Percentiles rank a stretch among this genome's conserved stretches.
Conservation (phyloP, 2,797 vertebrate species). For the Squalus acanthias region DNA sequence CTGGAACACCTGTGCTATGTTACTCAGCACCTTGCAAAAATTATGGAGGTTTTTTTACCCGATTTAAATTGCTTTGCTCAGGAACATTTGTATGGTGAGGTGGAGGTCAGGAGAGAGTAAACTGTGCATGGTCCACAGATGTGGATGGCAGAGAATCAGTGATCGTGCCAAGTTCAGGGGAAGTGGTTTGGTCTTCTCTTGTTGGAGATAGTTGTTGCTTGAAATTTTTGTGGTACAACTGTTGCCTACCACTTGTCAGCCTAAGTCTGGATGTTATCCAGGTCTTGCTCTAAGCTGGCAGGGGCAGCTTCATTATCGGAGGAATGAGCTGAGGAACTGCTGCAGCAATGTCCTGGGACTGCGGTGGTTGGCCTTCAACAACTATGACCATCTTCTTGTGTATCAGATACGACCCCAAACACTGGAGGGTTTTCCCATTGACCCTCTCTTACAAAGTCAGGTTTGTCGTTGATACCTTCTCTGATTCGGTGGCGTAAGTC, state of each 20-base stretch:
- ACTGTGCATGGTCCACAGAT: not conserved
- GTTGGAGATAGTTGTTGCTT: not conserved
- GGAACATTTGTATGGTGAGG: not conserved
- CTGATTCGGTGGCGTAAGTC: not conserved
- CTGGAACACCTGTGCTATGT: not conserved
- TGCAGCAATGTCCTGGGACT: not conserved
- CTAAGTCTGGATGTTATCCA: not conserved
- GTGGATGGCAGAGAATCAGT: not conserved
- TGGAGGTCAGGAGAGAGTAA: not conserved
- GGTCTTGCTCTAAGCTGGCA: too few species aligned
- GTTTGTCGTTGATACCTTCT: not conserved
- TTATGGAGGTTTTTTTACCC: not conserved
- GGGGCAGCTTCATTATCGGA: too few species aligned
- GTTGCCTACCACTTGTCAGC: not conserved
- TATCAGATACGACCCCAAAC: not conserved
- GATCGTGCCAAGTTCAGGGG: not conserved
- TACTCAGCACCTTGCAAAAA: not conserved
- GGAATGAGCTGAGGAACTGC: too few species aligned
- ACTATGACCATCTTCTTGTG: not conserved
- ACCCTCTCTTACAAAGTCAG: not conserved
- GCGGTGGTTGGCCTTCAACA: not conserved
- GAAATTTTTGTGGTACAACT: not conserved
- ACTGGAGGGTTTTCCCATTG: not conserved
- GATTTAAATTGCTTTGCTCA: not conserved
- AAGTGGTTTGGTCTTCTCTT: not conserved